Conservation (phyloP, 2,797 vertebrate species). For the Aythya fuligula region DNA sequence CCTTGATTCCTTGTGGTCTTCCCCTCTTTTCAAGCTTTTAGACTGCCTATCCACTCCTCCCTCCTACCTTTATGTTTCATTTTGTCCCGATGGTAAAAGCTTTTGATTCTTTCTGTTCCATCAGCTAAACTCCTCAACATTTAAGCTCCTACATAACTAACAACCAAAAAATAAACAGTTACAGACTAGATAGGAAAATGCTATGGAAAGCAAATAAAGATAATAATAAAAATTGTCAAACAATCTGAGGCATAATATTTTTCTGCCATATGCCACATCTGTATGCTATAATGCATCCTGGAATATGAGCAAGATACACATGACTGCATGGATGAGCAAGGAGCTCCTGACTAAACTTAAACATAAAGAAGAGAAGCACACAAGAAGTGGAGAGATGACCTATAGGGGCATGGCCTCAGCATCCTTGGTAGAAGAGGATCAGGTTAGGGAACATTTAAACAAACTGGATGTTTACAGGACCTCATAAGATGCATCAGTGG, state of each 20-base stretch:
- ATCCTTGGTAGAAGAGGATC: neutral
- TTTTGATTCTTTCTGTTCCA: neutral
- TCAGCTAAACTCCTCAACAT: neutral
- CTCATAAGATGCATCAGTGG: accelerated
- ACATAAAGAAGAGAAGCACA: neutral
- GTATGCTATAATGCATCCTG: accelerated
- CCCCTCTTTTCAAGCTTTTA: neutral
- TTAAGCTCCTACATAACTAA: neutral
- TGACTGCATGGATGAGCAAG: neutral
- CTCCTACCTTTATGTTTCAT: neutral
- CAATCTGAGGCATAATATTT: neutral
- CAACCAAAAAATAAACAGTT: neutral
- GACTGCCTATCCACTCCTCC: neutral
- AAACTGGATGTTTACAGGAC: neutral
- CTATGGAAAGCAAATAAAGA: neutral
- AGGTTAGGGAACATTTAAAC: neutral
- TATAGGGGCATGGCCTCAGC: neutral
- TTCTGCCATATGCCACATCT: accelerated
- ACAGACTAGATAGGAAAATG: neutral
- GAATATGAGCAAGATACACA: neutral
- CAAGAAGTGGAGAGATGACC: neutral
- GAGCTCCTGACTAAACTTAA: neutral
- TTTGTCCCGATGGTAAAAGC: neutral
- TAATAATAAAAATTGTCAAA: neutral
- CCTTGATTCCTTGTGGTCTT: neutral